Evolutionary conservation across 2,797 vertebrate species (phyloP).

Genomic region (Anguilla obscura): DNA sequence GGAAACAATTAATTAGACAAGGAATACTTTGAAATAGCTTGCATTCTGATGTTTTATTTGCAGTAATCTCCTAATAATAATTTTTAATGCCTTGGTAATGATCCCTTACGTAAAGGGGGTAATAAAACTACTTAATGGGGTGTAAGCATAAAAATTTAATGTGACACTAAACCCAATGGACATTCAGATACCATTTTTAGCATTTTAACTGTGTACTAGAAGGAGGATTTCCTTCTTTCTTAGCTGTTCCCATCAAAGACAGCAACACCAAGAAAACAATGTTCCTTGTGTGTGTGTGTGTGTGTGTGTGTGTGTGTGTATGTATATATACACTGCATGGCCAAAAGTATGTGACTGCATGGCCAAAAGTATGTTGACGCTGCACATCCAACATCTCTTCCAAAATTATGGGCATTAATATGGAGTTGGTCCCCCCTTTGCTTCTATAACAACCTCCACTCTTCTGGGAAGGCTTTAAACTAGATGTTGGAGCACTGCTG

Average conservation of each 20-base stretch:
- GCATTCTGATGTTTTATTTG: not conserved
- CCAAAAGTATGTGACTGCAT: too few species aligned
- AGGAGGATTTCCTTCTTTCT: not conserved
- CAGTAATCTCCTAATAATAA: not conserved
- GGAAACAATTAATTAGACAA: not conserved
- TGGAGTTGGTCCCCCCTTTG: too few species aligned
- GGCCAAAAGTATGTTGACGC: too few species aligned
- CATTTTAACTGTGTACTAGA: not conserved
- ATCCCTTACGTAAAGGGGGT: not conserved
- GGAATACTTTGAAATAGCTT: not conserved
- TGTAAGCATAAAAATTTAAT: not conserved
- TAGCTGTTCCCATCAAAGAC: not conserved
- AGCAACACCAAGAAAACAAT: not conserved
- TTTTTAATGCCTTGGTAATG: not conserved
- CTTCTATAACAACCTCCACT: too few species aligned
- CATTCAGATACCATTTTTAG: slow-evolving; percentile 4
- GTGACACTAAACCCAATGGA: not conserved
- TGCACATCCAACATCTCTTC: too few species aligned
- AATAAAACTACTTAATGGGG: slow-evolving; percentile 12
- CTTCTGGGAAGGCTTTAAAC: too few species aligned
- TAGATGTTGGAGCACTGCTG: too few species aligned
- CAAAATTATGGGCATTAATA: too few species aligned
- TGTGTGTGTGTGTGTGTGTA: too few species aligned
- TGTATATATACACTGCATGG: not conserved
- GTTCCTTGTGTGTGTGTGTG: too few species aligned